Evolutionary conservation across 1,140 invertebrate genomes (phyloP).

Genomic region (Lordiphosa collinella): DNA sequence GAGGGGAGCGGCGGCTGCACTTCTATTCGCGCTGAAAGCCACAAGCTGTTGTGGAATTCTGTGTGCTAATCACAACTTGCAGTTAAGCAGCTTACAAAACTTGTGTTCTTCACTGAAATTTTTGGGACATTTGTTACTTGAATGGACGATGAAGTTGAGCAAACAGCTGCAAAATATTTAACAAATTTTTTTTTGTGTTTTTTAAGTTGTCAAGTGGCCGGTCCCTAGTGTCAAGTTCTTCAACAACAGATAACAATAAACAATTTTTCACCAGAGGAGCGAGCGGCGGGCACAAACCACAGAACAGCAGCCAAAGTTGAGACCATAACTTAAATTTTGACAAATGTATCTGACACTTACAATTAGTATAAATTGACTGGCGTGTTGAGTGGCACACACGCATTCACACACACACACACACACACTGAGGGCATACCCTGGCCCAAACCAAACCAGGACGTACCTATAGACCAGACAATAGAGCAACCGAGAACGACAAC

Average conservation of each 20-base stretch:
- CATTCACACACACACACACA: conserved; percentile 15
- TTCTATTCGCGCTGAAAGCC: conserved; percentile 38
- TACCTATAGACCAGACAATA: conserved; percentile 54
- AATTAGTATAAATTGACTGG: conserved; percentile 77
- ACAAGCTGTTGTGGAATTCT: conserved; percentile 39
- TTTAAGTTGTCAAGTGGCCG: conserved; percentile 6
- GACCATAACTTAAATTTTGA: conserved; percentile 76
- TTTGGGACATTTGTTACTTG: conserved; percentile 32
- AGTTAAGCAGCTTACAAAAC: conserved; percentile 71
- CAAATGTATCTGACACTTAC: conserved; percentile 77
- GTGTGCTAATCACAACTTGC: conserved; percentile 72
- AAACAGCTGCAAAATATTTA: conserved; percentile 40
- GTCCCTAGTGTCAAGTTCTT: conserved; percentile 45
- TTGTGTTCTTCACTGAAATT: conserved; percentile 61
- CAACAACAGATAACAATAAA: conserved; percentile 71
- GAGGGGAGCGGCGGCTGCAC: conserved; percentile 5
- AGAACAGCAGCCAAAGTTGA: conserved; percentile 26
- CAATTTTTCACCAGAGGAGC: conserved; percentile 56
- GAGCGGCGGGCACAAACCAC: not conserved
- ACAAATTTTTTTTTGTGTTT: conserved; percentile 22
- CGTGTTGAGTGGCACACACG: conserved; percentile 61
- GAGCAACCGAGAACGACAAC: conserved; percentile 66
- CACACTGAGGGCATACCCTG: conserved; percentile 3
- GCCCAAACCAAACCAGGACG: conserved; percentile 1
- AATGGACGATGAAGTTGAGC: conserved; percentile 30